Evolutionary conservation across 2,797 vertebrate species (phyloP), one percentile per base, ranked within the genome.

Genomic region (Lepus townsendii): DNA sequence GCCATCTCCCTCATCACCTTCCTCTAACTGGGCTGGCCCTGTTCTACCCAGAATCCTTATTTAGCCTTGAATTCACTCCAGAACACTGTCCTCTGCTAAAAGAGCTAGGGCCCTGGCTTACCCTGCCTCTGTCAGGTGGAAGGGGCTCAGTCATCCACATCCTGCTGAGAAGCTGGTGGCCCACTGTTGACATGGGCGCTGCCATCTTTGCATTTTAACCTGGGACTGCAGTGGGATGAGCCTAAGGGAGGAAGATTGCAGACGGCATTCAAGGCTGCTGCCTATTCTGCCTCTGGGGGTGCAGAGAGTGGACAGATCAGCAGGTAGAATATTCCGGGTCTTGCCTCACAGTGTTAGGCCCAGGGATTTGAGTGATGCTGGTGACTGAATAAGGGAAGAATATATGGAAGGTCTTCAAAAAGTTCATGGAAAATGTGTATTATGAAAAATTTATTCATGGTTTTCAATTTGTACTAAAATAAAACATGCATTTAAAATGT

Each of bases 291-390:
- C 50, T 85, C 47, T 72, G 30, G 35, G 32, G 54, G 78, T 12
- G 22, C 13, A 83, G 42, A 83, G 69, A 84, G 42, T 63, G 85
- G 78, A 66, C 47, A 79, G 83, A 66, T 3, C 69, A 52, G 62
- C 14, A 83, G 24, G 20, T 3, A 92, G 73, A 93, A 80, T n/a
- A 75, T 47, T 93, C 50, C 2, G 84, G 68, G 22, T 52, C 27
- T 88, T 65, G 62, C 19, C 30, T 24, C 24, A 35, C 2, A 8
- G 54, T 42, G 63, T 95, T 38, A 94, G 77, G 17, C 24, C 32
- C 35, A 88, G 76, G 72, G 78, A 86, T 65, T 71, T 88, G 69
- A 78, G 69, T 69, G n/a, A n/a, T 84, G 13, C 82, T 69, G 79
- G 78, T 82, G 80, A 93, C 38, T 38, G 26, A 62, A n/a, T 57